These are phyloP conservation scores for Benthochromis sp. DNA, from an alignment of 2,113 vertebrate genomes.

Conservation along the genomic window DNA sequence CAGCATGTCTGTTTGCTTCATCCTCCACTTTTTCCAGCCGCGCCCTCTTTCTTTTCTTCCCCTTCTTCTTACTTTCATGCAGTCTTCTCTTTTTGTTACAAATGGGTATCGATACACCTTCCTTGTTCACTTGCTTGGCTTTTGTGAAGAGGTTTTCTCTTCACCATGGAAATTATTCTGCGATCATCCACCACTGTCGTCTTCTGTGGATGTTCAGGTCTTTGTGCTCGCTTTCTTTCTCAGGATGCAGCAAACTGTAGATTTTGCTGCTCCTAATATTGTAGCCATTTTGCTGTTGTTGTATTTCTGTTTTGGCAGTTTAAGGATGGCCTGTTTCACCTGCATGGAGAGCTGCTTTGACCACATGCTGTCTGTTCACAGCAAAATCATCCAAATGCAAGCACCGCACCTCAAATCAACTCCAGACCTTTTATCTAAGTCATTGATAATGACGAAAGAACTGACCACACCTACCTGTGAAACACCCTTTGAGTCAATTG, in stretches of 20 bases:
- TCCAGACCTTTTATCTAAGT: background rate
- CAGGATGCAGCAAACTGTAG: background rate
- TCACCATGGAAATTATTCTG: background rate
- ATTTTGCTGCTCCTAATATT: rapidly evolving
- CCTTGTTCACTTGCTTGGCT: background rate
- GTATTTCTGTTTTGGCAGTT: background rate
- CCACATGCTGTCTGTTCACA: background rate
- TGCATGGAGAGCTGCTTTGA: background rate
- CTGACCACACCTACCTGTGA: background rate
- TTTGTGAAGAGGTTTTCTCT: background rate
- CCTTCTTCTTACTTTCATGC: background rate
- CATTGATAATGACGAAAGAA: rapidly evolving
- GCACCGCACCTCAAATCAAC: background rate
- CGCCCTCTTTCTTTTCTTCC: background rate
- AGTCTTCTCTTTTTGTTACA: background rate
- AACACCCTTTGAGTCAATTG: background rate
- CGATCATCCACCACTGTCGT: background rate
- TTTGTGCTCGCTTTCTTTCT: background rate
- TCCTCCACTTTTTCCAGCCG: rapidly evolving
- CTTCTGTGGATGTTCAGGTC: background rate
- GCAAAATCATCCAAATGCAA: background rate
- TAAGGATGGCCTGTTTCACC: background rate
- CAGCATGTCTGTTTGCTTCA: background rate
- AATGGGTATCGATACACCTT: background rate
- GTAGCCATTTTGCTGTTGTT: background rate